Base-by-base conservation (phyloP, 1,140 invertebrate genomes). In the Calliopsis andreniformis region DNA sequence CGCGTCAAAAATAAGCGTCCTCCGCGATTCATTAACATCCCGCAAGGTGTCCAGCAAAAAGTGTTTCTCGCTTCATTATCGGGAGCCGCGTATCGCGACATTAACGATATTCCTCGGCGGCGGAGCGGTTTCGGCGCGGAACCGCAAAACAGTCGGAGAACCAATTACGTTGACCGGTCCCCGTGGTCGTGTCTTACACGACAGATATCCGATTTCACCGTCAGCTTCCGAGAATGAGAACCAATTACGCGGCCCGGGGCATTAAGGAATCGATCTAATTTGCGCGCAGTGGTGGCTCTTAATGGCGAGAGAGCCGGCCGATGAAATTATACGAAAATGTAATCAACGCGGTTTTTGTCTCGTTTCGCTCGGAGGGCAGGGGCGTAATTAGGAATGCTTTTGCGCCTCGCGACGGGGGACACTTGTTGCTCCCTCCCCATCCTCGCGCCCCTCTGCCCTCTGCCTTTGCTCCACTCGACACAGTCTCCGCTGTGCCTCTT, bases 381-480 rank as follows among this genome's bases (percentile, higher is more conserved):
- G 85, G 86, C 83, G 88, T 91, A 91, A 91, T 91, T 91, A 91
- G 90, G 90, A 90, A 90, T 90, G 89, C 89, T 91, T 91, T 90
- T 88, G 89, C 89, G 86, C 83, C 85, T 91, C 90, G 83, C 88
- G 85, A 90, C 90, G 90, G 90, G 90, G 85, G 90, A 91, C 90
- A 90, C 88, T 90, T 90, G 88, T 89, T 89, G 88, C 87, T 88
- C 85, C 66, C 66, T 63, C 73, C 72, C 68, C 78, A 77, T 81
- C 76, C 61, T n/a, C n/a, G n/a, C 67, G 67, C 76, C 80, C 70
- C 66, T 47, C 51, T 28, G n/a, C 78, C 80, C 73, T 64, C 83
- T 78, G 67, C 66, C 63, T 32, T 59, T 47, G 51, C 78, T 53
- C 56, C 55, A 70, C 82, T 58, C 68, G 53, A 64, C 53, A 67